Percentiles rank a stretch among this genome's conserved stretches.
Conservation (phyloP, 2,113 vertebrate genomes). For the Leucosticte australis region DNA sequence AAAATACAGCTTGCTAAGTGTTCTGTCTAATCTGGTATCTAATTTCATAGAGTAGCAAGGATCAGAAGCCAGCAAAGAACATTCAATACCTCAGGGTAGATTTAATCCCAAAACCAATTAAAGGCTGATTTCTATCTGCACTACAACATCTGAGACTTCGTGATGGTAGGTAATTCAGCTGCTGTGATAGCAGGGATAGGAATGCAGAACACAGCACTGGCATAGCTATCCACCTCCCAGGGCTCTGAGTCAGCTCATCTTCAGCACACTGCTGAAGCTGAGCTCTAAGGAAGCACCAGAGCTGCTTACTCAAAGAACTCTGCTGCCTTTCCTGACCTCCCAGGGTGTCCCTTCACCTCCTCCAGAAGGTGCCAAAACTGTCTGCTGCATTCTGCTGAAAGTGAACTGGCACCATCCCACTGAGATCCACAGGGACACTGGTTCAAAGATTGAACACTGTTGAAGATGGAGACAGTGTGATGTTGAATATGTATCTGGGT, state of each 20-base stretch:
- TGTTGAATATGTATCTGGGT: background rate
- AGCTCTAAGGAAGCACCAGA: background rate
- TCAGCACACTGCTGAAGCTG: background rate
- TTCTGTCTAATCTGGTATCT: background rate
- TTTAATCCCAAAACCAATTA: conserved; percentile 47
- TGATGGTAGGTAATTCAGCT: background rate
- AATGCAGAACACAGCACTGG: background rate
- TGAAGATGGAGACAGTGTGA: background rate
- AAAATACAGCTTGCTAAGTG: conserved; percentile 7
- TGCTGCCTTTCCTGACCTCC: background rate
- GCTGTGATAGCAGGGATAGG: background rate
- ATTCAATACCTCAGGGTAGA: conserved; percentile 1
- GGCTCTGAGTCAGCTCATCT: background rate
- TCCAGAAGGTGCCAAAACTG: background rate
- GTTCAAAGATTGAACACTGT: background rate
- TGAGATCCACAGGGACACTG: background rate
- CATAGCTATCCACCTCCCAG: background rate
- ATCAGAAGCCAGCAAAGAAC: conserved; percentile 20
- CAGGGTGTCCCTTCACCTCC: background rate
- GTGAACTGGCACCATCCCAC: background rate
- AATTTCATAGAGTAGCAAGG: conserved; percentile 10
- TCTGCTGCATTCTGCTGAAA: background rate
- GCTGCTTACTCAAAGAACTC: background rate
- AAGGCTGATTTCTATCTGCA: conserved; percentile 17
- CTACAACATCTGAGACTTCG: conserved; percentile 12